Percentiles rank a stretch among this genome's conserved stretches.
These are phyloP conservation scores for Sepioteuthis lessoniana DNA, from an alignment of 2,888 invertebrate species.

Conservation along the genomic window DNA sequence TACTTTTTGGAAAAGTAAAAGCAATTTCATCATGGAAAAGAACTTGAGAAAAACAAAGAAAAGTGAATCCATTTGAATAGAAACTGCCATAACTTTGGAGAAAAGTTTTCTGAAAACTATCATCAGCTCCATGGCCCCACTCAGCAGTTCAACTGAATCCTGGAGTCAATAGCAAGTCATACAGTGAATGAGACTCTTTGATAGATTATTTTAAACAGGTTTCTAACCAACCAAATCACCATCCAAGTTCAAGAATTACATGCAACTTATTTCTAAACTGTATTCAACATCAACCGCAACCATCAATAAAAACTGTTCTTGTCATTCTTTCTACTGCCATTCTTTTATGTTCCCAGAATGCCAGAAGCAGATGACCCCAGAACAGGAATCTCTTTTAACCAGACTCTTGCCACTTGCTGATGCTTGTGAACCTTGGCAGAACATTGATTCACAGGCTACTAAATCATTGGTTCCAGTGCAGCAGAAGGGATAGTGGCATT, in stretches of 20 bases:
- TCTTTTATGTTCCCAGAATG: not conserved
- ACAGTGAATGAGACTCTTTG: not conserved
- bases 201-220: not conserved
- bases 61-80: too few relatives aligned
- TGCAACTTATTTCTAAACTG: not conserved
- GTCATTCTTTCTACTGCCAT: not conserved
- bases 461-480: not conserved
- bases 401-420: not conserved
- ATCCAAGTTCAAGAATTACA: not conserved
- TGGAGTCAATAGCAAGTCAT: not conserved
- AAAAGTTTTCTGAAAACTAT: too few relatives aligned
- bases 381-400: not conserved
- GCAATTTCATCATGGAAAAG: too few relatives aligned
- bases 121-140: too few relatives aligned
- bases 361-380: not conserved
- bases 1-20: not conserved
- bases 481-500: not conserved
- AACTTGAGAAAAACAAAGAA: too few relatives aligned
- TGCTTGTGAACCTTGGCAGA: not conserved
- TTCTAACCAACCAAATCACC: not conserved
- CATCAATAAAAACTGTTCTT: not conserved
- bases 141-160: not conserved
- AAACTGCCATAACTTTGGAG: too few relatives aligned
- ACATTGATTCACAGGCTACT: not conserved
- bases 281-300: not conserved